Base-by-base conservation (phyloP, 2,888 invertebrate species). In the Protophormia terraenovae region DNA sequence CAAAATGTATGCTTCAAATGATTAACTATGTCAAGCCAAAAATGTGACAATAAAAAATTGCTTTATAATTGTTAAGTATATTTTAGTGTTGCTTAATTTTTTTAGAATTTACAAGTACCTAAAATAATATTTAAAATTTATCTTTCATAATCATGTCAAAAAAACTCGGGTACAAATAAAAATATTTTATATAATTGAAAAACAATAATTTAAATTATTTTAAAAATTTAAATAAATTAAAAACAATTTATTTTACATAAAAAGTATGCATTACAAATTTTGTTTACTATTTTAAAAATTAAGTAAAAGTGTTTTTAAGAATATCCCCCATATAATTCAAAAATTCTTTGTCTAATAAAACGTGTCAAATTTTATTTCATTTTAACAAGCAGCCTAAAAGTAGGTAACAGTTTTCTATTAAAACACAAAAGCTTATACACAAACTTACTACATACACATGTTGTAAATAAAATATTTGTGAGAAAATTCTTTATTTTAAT, bases 41-140 rank as follows among this genome's bases (percentile, higher is more conserved):
- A 60, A 60, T 60, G 10, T 60, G 60, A 60, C 60, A 19, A 12
- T 32, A 29, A 60, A 16, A 60, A 62, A 60, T 60, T 60, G 12
- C 12, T 12, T 60, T 27, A 55, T 14, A 55, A 14, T 27, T 55
- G 24, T 55, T n/a, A 7, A 58, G n/a, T 4, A 29, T 19, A 7
- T 8, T 16, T 41, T 41, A 19, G 19, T 47, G 7, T 1, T 47
- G n/a, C n/a, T n/a, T n/a, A n/a, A n/a, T n/a, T n/a, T n/a, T n/a
- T n/a, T n/a, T n/a, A n/a, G n/a, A n/a, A n/a, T n/a, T n/a, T n/a
- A n/a, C n/a, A n/a, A n/a, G n/a, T n/a, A n/a, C n/a, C n/a, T n/a
- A n/a, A n/a, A n/a, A n/a, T n/a, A n/a, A n/a, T n/a, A n/a, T n/a
- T n/a, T n/a, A n/a, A n/a, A n/a, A n/a, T n/a, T n/a, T n/a, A n/a